Evolutionary conservation across 30 jellyfish, hydroid and myxozoan species (phyloP).

Genomic region (Catostylus mosaicus): DNA sequence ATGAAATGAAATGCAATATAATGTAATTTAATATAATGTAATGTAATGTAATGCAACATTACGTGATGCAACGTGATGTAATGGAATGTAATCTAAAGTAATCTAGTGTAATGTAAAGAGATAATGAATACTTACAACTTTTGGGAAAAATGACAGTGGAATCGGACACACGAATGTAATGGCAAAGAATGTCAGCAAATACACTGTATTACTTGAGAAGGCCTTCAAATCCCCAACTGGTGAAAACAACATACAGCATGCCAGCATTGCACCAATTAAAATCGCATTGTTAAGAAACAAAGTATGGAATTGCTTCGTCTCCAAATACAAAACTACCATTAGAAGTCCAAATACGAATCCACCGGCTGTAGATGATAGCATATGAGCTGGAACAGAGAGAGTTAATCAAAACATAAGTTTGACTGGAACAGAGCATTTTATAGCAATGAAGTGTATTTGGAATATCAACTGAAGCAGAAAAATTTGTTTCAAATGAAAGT

Average conservation of each 20-base stretch:
- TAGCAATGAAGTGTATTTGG: too few relatives aligned
- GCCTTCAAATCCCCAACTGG: conserved; percentile 67
- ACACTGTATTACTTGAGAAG: conserved; percentile 51
- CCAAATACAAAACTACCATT: conserved; percentile 16
- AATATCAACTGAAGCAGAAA: too few relatives aligned
- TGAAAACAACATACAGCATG: conserved; percentile 61
- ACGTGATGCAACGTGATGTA: too few relatives aligned
- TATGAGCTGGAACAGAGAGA: conserved; percentile 29
- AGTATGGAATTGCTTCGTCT: conserved; percentile 36
- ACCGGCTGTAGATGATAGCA: conserved; percentile 60
- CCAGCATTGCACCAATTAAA: conserved; percentile 62
- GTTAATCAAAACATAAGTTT: background rate
- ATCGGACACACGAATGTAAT: conserved; percentile 51
- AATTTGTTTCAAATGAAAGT: too few relatives aligned
- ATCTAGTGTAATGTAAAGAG: too few relatives aligned
- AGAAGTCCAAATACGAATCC: conserved; percentile 36
- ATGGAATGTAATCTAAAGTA: too few relatives aligned
- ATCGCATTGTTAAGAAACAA: conserved; percentile 34
- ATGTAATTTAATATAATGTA: too few relatives aligned
- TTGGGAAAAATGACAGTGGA: conserved; percentile 73
- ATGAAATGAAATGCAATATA: too few relatives aligned
- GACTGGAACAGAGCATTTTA: too few relatives aligned
- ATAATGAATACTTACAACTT: conserved; percentile 33
- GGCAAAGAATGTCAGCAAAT: conserved; percentile 39
- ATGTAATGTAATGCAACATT: too few relatives aligned